Percentiles rank a stretch among this genome's conserved stretches.
Conservation (phyloP, 2,113 vertebrate species). For the Seriola rivoliana region DNA sequence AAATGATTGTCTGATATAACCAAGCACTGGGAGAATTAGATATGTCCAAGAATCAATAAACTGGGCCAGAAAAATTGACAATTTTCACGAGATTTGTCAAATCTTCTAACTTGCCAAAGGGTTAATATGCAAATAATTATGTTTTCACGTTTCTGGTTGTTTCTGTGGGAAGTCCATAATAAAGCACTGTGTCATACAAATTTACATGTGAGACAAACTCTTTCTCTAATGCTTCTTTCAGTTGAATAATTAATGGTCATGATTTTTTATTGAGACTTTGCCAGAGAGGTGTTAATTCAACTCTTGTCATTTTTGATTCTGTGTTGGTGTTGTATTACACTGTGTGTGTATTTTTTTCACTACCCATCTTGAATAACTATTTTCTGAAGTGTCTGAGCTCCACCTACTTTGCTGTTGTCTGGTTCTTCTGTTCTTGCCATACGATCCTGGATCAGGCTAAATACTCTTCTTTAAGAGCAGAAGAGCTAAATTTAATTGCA, state of each 20-base stretch:
- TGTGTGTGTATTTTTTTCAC: too few species aligned
- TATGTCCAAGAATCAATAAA: background rate
- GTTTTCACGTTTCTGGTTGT: too few species aligned
- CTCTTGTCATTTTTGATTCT: background rate
- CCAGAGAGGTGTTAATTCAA: background rate
- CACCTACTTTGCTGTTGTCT: background rate
- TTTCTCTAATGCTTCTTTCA: too few species aligned
- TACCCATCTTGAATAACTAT: background rate
- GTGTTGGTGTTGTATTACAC: background rate
- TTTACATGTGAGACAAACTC: too few species aligned
- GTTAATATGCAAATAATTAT: too few species aligned
- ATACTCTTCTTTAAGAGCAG: background rate
- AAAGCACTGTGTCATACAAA: too few species aligned
- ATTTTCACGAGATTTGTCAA: too few species aligned
- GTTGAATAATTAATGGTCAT: background rate
- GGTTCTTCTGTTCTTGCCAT: background rate
- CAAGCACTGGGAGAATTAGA: too few species aligned
- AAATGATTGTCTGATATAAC: background rate
- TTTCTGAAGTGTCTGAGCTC: background rate
- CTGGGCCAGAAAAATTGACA: background rate
- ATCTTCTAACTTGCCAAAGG: too few species aligned
- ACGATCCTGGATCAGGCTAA: background rate
- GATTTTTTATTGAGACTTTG: background rate
- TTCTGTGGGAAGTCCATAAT: too few species aligned
- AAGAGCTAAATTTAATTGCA: background rate